phyloP scores from a whole-genome alignment of 1,140 invertebrate genomes.

The Drosophila mayri region DNA sequence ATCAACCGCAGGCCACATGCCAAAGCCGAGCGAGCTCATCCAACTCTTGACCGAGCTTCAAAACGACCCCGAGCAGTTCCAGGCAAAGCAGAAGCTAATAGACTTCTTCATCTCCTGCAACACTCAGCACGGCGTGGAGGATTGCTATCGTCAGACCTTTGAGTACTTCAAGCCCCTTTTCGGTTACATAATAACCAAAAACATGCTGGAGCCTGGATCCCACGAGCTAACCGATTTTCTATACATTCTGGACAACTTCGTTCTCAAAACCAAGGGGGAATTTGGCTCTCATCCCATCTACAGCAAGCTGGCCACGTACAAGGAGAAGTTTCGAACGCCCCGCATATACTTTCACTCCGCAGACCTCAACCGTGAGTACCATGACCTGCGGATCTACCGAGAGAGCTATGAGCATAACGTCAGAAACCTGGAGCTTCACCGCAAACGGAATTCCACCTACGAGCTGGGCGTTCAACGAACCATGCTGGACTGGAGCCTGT shows the following conservation, averaged over 20 bases:
- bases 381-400: conserved; percentile 59
- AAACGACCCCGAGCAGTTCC: conserved; percentile 67
- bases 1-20: conserved; percentile 57
- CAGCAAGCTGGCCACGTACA: conserved; percentile 52
- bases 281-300: conserved; percentile 46
- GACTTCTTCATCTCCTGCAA: conserved; percentile 81
- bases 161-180: conserved; percentile 79
- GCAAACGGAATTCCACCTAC: conserved; percentile 70
- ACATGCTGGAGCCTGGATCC: conserved; percentile 43
- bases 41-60: conserved; percentile 64
- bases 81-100: conserved; percentile 75
- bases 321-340: conserved; percentile 66
- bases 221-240: conserved; percentile 67
- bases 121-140: conserved; percentile 59
- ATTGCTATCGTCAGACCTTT: conserved; percentile 79
- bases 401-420: conserved; percentile 81
- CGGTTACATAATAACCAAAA: conserved; percentile 75
- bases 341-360: conserved; percentile 64
- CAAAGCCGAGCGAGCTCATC: conserved; percentile 60
- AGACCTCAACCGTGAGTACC: conserved; percentile 65
- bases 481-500: conserved; percentile 80
- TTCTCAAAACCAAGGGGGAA: conserved; percentile 28
- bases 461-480: conserved; percentile 69
- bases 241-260: conserved; percentile 53
- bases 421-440: conserved; percentile 63